Base-by-base conservation (phyloP, 2,888 invertebrate genomes). In the Chirona hameri region DNA sequence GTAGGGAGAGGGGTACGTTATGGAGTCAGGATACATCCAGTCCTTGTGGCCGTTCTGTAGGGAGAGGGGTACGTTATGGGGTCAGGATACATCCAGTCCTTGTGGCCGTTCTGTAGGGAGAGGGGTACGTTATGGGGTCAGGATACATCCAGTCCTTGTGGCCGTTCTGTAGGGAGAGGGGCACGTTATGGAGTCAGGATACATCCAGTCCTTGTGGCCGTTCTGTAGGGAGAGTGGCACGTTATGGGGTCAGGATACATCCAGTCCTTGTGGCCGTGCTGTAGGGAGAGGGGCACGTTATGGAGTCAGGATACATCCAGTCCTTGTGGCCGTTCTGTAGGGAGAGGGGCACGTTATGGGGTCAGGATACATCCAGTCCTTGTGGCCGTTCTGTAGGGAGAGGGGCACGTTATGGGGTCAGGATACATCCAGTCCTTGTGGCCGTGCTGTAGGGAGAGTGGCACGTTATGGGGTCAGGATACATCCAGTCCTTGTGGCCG, bases 151-250 rank as follows among this genome's bases (percentile, higher is more conserved):
- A 96, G 88, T 98, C 98, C 86, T 93, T 92, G 88, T 98, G 98
- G 1, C 95, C 95, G 86, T 90, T 89, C 90, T 90, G 60, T 15
- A 15, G 57, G 24, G 39, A 39, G 39, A 39, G 39, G 39, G 39
- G 39, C 39, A 39, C 4, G 39, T 39, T 7, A 39, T 39, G 39
- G 7, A 7, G 39, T 39, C 39, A 39, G 39, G 39, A 39, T 90
- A 92, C 85, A 96, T 94, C 94, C 97, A 96, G 88, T 98, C 98
- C 86, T 93, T 92, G 88, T 98, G 98, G 1, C 95, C 95, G 86
- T 90, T 89, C 90, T 90, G 60, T 15, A 15, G 57, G 24, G 39
- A 39, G 39, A 39, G 39, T 2, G 39, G 39, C 39, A 39, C 4
- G 39, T 39, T 7, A 39, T 39, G 39, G 7, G 39, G 39, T 39